Evolutionary conservation across 2,888 invertebrate species (phyloP).

Genomic region (Gerris lacustris): DNA sequence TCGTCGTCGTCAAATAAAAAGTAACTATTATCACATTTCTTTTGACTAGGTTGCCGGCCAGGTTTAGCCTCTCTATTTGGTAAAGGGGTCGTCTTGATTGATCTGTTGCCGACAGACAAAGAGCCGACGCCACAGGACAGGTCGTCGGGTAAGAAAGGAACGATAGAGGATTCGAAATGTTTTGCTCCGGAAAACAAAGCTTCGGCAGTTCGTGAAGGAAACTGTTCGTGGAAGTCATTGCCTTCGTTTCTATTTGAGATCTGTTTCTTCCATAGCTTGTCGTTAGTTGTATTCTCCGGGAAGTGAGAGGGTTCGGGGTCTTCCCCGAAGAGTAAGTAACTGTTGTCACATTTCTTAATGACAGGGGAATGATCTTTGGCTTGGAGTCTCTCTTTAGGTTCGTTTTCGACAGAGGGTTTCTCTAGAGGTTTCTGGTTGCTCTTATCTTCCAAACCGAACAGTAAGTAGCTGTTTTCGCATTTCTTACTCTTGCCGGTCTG

Average conservation of each 20-base stretch:
- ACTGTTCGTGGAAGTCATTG: background rate
- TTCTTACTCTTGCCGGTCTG: background rate
- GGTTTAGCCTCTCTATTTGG: background rate
- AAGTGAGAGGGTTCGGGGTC: background rate
- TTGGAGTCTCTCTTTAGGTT: background rate
- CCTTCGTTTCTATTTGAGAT: background rate
- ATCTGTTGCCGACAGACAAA: background rate
- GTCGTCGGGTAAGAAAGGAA: background rate
- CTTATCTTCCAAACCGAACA: background rate
- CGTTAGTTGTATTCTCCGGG: background rate
- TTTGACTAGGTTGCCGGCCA: background rate
- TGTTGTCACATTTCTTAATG: constrained; percentile 4
- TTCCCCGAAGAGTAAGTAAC: constrained; percentile 1
- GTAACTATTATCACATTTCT: constrained; percentile 5
- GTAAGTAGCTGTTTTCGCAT: background rate
- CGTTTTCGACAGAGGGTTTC: background rate
- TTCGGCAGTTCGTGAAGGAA: background rate
- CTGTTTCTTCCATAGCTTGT: background rate
- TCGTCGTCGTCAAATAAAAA: constrained; percentile 6
- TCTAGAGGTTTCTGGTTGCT: background rate
- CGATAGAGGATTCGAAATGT: background rate
- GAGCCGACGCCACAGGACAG: background rate
- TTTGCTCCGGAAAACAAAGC: background rate
- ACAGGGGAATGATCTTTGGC: background rate
- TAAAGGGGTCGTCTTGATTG: background rate